Base-by-base conservation (phyloP, 2,888 invertebrate species). In the Rutpela maculata region DNA sequence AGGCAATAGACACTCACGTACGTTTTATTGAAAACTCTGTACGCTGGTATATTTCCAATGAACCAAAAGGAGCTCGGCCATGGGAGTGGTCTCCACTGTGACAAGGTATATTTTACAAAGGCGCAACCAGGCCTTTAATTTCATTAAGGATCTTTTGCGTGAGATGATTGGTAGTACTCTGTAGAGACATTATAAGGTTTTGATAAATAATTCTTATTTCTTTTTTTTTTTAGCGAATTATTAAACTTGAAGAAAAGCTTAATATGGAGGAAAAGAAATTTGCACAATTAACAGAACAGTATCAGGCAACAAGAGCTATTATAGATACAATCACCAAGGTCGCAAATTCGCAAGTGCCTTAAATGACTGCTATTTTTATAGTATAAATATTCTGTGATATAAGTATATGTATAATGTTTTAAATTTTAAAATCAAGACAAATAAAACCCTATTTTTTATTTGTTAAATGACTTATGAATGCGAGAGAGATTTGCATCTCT, bases 251-350 rank as follows among this genome's bases (percentile, higher is more conserved):
- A 68, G 84, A 85, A 69, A 80, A 81, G 35, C 55, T 88, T 15
- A 82, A 80, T 2, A 75, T 81, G 12, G 85, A 84, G 67, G 84
- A 84, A 38, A 81, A 79, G n/a, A 85, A 87, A 79, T 78, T 88
- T 17, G 76, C 81, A 6, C 86, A 87, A 56, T 81, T 85, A 12
- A 82, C 79, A n/a, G 81, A 82, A 60, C 86, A 87, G 18, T 82
- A 88, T 60, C 68, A 80, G 10, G 81, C 84, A 26, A 86, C 85
- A 35, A 85, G 85, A 68, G 79, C 85, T 43, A 85, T 88, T 74
- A 80, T 89, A 19, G 87, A 87, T n/a, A 87, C 87, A 22, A 89
- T 89, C 43, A 87, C 86, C 15, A 87, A 86, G 83, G 83, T 89
- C 70, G 87, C 87, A 10, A 84, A 78, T 59, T 79, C 84, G 15